Conservation (phyloP, 2,113 vertebrate species). For the Phalacrocorax pelagicus region DNA sequence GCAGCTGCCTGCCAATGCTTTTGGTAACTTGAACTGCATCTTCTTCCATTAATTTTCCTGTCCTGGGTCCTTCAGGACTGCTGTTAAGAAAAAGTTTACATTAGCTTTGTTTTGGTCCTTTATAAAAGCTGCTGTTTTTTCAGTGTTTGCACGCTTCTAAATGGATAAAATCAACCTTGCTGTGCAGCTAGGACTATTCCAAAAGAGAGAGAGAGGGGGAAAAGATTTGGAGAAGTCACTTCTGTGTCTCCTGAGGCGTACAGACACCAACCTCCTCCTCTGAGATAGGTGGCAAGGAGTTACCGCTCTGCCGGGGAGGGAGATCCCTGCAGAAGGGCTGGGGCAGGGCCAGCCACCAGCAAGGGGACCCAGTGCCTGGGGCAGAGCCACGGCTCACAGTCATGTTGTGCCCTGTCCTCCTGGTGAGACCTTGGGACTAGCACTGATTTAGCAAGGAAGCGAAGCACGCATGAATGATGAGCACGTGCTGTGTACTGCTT, state of each 20-base stretch:
- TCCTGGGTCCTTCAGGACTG: not conserved
- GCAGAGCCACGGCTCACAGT: not conserved
- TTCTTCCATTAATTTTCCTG: not conserved
- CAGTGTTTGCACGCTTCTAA: not conserved
- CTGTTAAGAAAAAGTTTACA: not conserved
- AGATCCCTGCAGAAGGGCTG: not conserved
- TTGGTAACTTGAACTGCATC: not conserved
- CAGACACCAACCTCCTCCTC: accelerated
- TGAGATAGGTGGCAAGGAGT: not conserved
- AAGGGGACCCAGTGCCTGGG: accelerated
- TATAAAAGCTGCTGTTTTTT: not conserved
- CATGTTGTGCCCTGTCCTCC: not conserved
- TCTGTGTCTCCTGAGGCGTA: not conserved
- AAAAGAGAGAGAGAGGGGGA: not conserved
- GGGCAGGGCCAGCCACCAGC: not conserved
- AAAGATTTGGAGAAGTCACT: not conserved
- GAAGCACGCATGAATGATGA: not conserved
- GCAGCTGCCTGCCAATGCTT: slow-evolving; percentile 4
- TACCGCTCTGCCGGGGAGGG: not conserved
- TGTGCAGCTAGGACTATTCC: not conserved
- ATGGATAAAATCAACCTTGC: not conserved
- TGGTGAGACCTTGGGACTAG: not conserved
- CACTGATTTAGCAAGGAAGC: not conserved
- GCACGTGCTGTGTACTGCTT: not conserved
- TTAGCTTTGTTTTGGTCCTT: not conserved